A percentile compares a stretch with the other conserved stretches of the same genome.
Evolutionary conservation across 2,113 vertebrate genomes (phyloP).

Genomic region (Recurvirostra avosetta): DNA sequence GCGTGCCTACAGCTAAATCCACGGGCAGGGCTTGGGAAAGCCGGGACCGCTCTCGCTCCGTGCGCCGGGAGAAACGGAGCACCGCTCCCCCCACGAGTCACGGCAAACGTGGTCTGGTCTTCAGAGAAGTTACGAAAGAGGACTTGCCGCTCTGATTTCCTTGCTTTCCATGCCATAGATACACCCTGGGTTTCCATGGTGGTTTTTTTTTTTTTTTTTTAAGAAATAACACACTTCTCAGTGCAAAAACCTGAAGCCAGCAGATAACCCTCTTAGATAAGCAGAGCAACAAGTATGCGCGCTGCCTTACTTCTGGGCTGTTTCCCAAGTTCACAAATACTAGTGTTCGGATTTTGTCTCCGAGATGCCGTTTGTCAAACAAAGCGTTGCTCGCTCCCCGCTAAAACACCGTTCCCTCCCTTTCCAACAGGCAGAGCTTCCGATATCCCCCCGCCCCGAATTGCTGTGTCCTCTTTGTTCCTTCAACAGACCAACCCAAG

Average conservation of each 20-base stretch:
- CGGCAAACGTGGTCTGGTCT: fast-evolving
- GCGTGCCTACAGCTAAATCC: not conserved
- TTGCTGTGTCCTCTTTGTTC: not conserved
- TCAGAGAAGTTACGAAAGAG: not conserved
- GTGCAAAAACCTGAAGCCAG: not conserved
- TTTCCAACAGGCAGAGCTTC: not conserved
- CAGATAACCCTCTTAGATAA: not conserved
- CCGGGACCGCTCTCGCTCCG: not conserved
- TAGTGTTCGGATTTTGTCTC: not conserved
- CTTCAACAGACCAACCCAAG: not conserved
- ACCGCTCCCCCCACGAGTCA: not conserved
- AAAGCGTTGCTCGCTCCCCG: not conserved
- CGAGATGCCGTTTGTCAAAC: not conserved
- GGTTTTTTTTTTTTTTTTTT: not conserved
- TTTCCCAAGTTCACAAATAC: not conserved
- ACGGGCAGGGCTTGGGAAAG: not conserved
- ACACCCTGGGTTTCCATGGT: not conserved
- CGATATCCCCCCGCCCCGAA: not conserved
- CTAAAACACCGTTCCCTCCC: not conserved
- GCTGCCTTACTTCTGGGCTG: not conserved
- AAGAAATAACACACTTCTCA: not conserved
- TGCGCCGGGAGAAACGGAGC: not conserved
- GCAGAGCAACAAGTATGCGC: too few species aligned
- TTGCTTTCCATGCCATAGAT: not conserved
- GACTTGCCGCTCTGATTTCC: not conserved